Evolutionary conservation across 2,113 vertebrate species (phyloP), one percentile per base, ranked within the genome.

Genomic region (Prochilodus magdalenae): DNA sequence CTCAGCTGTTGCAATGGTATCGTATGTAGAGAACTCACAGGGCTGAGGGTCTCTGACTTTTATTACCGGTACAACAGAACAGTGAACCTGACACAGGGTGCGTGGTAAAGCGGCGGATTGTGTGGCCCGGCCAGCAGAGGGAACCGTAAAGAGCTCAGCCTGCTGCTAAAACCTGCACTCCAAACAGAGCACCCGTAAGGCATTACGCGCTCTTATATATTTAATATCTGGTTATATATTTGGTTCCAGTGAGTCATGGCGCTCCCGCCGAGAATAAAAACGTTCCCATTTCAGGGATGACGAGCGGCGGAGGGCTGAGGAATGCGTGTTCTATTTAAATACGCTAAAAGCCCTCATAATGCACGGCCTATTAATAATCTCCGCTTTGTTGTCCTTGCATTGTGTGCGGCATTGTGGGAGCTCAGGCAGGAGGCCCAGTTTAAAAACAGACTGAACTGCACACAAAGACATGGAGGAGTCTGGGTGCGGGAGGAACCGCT

Each of bases 211-310:
- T 8, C 40, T 44, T 44, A 18, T 51, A 18, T 14, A 51, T 51
- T 51, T 16, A 51, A 51, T 51, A n/a, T 18, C 15, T 1, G 49
- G 49, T 51, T 14, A 51, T 51, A 51, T 51, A 51, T 51, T 79
- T 79, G 44, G 44, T 40, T 72, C 69, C 69, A n/a, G 36, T 6
- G 66, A 70, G 53, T 79, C 77, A 71, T 51, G 5, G 8, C 49
- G 7, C n/a, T 12, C n/a, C 53, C 55, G 27, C 24, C 18, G 49
- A 40, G 11, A 60, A 47, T 24, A 47, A 62, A 79, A 79, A 36
- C 18, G 26, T n/a, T 62, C 13, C 24, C 13, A 30, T 72, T 72
- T 80, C 47, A 26, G 55, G 55, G 60, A 72, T 24, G 55, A 11
- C 53, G 47, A 80, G 36, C 55, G 47, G n/a, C n/a, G 11, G 24